Conservation (phyloP, 2,888 invertebrate species). For the Mechanitis messenoides region DNA sequence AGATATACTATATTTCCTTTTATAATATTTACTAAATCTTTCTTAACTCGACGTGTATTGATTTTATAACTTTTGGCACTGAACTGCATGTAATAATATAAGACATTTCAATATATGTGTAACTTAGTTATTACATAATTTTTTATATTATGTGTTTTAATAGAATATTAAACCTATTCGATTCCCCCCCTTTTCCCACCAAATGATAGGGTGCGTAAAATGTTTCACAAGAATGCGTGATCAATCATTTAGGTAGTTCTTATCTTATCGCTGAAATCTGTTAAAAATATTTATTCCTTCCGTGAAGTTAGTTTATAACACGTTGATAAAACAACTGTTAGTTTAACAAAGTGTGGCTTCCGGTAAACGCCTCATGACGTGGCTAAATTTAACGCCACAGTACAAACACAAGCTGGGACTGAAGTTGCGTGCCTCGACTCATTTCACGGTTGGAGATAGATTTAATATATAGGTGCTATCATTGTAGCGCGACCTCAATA, state of each 20-base stretch:
- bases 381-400: constrained; percentile 24
- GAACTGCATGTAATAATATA: too few species aligned
- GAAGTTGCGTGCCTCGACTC: constrained; percentile 38
- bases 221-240: neutral
- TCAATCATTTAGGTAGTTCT: neutral
- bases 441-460: constrained; percentile 33
- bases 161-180: too few species aligned
- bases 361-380: constrained; percentile 30
- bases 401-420: constrained; percentile 31
- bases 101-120: too few species aligned
- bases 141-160: too few species aligned
- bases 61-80: too few species aligned
- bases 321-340: constrained; percentile 21
- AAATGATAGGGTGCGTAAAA: too few species aligned
- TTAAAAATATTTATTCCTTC: constrained; percentile 15
- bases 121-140: too few species aligned
- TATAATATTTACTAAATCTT: too few species aligned
- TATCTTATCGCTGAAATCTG: neutral
- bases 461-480: constrained; percentile 33
- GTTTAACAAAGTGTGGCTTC: constrained; percentile 26
- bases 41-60: too few species aligned
- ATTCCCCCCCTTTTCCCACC: too few species aligned
- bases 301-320: constrained; percentile 18
- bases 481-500: constrained; percentile 25
- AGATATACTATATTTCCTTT: too few species aligned